Evolutionary conservation across 2,113 vertebrate species (phyloP).

Genomic region (Anoura caudifer): DNA sequence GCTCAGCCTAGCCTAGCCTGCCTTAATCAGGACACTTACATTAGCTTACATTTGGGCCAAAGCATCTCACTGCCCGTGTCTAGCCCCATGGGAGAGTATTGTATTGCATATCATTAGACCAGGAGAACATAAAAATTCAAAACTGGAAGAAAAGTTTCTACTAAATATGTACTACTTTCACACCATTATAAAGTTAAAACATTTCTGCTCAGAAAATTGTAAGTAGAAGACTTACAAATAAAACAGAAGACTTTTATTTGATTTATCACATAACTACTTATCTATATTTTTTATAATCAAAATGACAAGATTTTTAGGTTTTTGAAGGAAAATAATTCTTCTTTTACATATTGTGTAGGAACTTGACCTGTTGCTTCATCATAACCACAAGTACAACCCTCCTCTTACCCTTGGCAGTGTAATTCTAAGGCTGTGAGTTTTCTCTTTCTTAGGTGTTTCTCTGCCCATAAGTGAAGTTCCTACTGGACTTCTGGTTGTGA

Average conservation of each 20-base stretch:
- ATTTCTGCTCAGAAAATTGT: no score
- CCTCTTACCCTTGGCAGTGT: fast-evolving
- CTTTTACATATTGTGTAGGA: background rate
- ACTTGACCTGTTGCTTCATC: background rate
- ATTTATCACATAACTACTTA: background rate
- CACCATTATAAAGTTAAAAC: background rate
- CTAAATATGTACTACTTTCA: background rate
- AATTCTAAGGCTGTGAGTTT: background rate
- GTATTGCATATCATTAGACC: no score
- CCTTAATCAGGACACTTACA: background rate
- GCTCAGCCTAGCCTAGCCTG: background rate
- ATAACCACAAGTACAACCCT: background rate
- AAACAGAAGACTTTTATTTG: background rate
- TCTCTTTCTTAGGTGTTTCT: background rate
- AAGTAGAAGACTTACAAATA: background rate
- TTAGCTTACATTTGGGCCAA: background rate
- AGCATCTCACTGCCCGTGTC: no score
- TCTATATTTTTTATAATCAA: background rate
- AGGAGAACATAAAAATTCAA: background rate
- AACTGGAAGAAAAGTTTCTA: background rate
- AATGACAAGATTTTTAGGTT: background rate
- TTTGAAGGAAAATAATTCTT: background rate
- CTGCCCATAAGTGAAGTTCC: background rate
- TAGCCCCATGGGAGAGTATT: background rate
- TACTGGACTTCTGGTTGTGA: background rate